These are phyloP conservation scores for Phyto melanocephala DNA, from an alignment of 2,888 invertebrate genomes.

Conservation along the genomic window DNA sequence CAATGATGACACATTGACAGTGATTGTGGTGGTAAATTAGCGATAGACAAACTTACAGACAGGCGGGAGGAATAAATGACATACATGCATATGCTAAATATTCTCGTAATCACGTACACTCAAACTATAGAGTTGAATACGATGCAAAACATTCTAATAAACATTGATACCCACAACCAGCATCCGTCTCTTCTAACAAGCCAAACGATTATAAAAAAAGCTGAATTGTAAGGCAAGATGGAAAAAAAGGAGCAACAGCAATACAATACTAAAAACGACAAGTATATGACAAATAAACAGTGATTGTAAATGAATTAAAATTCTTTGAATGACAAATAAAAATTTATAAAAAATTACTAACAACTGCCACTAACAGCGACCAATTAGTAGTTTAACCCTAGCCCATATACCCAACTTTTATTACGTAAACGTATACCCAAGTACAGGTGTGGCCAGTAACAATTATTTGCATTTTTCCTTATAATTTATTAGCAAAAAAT, in stretches of 20 bases:
- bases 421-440: no score
- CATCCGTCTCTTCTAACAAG: neutral
- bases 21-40: neutral
- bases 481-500: no score
- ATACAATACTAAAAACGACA: neutral
- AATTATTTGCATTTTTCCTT: no score
- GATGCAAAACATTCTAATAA: slow-evolving; percentile 41
- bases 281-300: slow-evolving; percentile 54
- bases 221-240: neutral
- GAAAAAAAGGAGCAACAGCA: slow-evolving; percentile 9
- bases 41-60: neutral
- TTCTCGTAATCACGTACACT: slow-evolving; percentile 52
- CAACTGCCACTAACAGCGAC: slow-evolving; percentile 52
- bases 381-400: slow-evolving; percentile 62
- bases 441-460: no score
- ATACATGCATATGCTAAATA: slow-evolving; percentile 23
- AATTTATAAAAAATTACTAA: slow-evolving; percentile 53
- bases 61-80: neutral
- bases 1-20: neutral
- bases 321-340: slow-evolving; percentile 55
- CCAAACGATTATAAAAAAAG: slow-evolving; percentile 14
- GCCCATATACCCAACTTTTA: no score
- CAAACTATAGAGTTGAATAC: slow-evolving; percentile 21
- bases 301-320: slow-evolving; percentile 62
- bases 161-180: slow-evolving; percentile 29